These are phyloP conservation scores for Ectobius pallidus DNA, from an alignment of 2,888 invertebrate species.

Conservation along the genomic window DNA sequence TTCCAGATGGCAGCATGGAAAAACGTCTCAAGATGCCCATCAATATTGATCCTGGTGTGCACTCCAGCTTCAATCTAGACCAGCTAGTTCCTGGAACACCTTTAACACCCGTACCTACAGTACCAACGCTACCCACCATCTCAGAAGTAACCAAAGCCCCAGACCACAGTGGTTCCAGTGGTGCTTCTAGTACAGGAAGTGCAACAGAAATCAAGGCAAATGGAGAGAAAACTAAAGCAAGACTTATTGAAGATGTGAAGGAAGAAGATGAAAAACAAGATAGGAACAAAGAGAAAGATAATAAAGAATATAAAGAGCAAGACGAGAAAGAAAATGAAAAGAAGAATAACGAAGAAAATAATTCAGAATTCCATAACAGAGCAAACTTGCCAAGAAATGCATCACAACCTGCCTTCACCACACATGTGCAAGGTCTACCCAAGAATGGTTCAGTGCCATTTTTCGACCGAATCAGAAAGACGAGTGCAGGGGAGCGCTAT, in stretches of 20 bases:
- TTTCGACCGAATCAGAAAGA: slow-evolving; percentile 84
- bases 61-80: slow-evolving; percentile 89
- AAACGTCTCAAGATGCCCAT: slow-evolving; percentile 87
- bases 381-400: slow-evolving; percentile 78
- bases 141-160: slow-evolving; percentile 81
- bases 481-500: slow-evolving; percentile 81
- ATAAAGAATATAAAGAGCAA: slow-evolving; percentile 43
- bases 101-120: slow-evolving; percentile 80
- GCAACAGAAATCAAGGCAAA: slow-evolving; percentile 52
- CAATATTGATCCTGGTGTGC: slow-evolving; percentile 92
- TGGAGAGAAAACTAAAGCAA: slow-evolving; percentile 50
- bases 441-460: slow-evolving; percentile 92
- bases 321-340: slow-evolving; percentile 40
- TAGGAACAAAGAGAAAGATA: slow-evolving; percentile 41
- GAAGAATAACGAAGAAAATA: slow-evolving; percentile 37
- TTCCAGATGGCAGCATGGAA: slow-evolving; percentile 91
- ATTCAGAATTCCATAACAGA: slow-evolving; percentile 51
- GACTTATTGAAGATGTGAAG: slow-evolving; percentile 51
- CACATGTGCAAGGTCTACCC: slow-evolving; percentile 69
- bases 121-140: slow-evolving; percentile 87
- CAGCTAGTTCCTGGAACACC: slow-evolving; percentile 75
- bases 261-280: slow-evolving; percentile 47
- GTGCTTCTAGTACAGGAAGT: slow-evolving; percentile 59
- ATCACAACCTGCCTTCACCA: slow-evolving; percentile 84
- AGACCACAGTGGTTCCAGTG: slow-evolving; percentile 63